Base-by-base conservation (phyloP, 92 coral and sea anemone species). In the Diadumene lineata region DNA sequence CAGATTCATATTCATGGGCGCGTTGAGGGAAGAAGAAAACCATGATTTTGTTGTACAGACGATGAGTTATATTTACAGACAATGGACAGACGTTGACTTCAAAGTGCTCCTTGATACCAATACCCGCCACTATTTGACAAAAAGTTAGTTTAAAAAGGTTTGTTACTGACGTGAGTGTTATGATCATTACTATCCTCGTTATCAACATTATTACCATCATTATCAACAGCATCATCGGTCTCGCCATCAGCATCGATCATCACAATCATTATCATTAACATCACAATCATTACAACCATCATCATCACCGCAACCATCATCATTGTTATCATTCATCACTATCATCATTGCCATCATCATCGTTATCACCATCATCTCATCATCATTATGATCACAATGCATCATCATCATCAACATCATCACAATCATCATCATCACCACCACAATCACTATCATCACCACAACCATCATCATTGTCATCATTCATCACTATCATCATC, bases 21-120 rank as follows among this genome's bases (percentile, higher is more conserved):
- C 99, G 93, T 44, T 88, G 92, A 24, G 99, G 99, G 55, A 96
- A 96, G 89, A 96, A 96, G 72, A 88, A 96, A 50, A 77, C 93
- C 99, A 96, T 96, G 69, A 92, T 84, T 70, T 92, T 84, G 56
- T 84, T 85, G 81, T 88, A 96, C 76, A 96, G 71, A 56, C 93
- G 89, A 69, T 92, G 72, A 7, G 99, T 88, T 33, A 96, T 86
- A 18, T 91, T 89, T 11, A 96, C 99, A 44, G 93, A 82, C 81
- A 96, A 86, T 69, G 99, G 99, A 80, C 99, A 96, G n/a, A 96
- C 90, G 86, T 96, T 96, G 46, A 96, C 93, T 75, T 96, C 99
- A 50, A 96, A 88, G 56, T 96, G 99, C 46, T 96, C 99, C 66
- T 96, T 96, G 65, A 96, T 97, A 60, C 94, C 99, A 23, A 96